Evolutionary conservation across 2,113 vertebrate genomes (phyloP).

Genomic region (Vanacampus margaritifer): DNA sequence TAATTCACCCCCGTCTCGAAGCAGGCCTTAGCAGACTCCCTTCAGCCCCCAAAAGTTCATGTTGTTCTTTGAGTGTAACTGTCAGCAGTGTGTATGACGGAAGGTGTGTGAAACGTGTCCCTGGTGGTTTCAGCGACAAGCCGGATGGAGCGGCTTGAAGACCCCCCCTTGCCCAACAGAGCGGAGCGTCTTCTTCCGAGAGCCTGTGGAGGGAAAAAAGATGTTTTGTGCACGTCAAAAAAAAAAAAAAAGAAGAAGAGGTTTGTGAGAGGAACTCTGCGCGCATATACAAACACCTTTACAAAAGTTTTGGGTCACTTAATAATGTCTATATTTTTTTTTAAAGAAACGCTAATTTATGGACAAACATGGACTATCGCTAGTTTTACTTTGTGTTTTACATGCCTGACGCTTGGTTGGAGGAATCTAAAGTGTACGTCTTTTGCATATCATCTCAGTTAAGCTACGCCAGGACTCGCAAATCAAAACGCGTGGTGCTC

Average conservation of each 20-base stretch:
- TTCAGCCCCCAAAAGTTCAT: slow-evolving; percentile 1
- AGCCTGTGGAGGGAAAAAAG: slow-evolving; percentile 44
- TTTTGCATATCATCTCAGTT: too few species aligned
- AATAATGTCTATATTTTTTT: neutral
- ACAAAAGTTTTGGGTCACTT: neutral
- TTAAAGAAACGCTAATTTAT: too few species aligned
- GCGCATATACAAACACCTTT: slow-evolving; percentile 7
- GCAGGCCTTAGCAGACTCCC: slow-evolving; percentile 37
- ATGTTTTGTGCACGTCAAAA: slow-evolving; percentile 56
- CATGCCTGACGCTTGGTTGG: too few species aligned
- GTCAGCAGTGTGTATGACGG: slow-evolving; percentile 52
- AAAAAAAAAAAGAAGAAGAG: slow-evolving; percentile 17
- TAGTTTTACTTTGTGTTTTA: too few species aligned
- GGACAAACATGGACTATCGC: too few species aligned
- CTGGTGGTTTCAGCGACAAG: slow-evolving; percentile 54
- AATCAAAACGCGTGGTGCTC: too few species aligned
- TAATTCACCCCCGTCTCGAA: slow-evolving; percentile 1
- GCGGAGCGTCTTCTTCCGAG: slow-evolving; percentile 33
- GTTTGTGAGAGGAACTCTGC: slow-evolving; percentile 58
- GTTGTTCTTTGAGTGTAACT: slow-evolving; percentile 55
- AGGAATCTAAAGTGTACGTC: too few species aligned
- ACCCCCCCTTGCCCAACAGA: neutral
- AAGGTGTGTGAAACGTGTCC: slow-evolving; percentile 59
- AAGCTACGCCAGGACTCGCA: too few species aligned
- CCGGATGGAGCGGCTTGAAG: slow-evolving; percentile 38